These are phyloP conservation scores for Ormyrus thymus DNA, from an alignment of 2,888 invertebrate genomes.

Conservation along the genomic window DNA sequence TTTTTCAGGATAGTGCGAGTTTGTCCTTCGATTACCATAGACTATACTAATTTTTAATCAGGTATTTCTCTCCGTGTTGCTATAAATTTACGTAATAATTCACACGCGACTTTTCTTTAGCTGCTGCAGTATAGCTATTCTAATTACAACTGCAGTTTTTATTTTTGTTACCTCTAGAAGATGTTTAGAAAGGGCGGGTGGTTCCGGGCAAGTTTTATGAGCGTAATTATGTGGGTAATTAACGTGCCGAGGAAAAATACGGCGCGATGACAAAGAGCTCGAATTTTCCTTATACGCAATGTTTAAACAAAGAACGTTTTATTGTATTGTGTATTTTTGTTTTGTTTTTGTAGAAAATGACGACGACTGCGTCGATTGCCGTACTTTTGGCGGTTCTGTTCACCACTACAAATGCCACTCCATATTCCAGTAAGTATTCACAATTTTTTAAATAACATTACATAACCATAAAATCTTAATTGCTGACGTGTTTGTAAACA, in stretches of 20 bases:
- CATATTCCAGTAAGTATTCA: conserved; percentile 63
- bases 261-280: conserved; percentile 21
- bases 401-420: conserved; percentile 57
- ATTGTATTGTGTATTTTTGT: not conserved
- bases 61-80: too few relatives aligned
- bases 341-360: conserved; percentile 39
- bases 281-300: conserved; percentile 5
- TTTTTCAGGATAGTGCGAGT: too few relatives aligned
- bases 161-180: conserved; percentile 12
- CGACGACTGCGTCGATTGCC: conserved; percentile 42
- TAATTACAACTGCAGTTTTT: conserved; percentile 11
- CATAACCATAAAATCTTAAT: too few relatives aligned
- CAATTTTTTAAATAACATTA: too few relatives aligned
- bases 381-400: conserved; percentile 54
- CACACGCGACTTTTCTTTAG: too few relatives aligned
- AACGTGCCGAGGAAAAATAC: conserved; percentile 17
- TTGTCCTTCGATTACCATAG: too few relatives aligned
- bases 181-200: conserved; percentile 21
- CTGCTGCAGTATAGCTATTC: too few relatives aligned
- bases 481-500: too few relatives aligned
- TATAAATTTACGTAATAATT: too few relatives aligned
- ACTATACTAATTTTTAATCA: too few relatives aligned
- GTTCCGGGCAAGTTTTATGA: conserved; percentile 22
- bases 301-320: not conserved
- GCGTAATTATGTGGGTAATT: conserved; percentile 51